Conservation (phyloP, 2,888 invertebrate genomes). For the Chymomyza caudatula region DNA sequence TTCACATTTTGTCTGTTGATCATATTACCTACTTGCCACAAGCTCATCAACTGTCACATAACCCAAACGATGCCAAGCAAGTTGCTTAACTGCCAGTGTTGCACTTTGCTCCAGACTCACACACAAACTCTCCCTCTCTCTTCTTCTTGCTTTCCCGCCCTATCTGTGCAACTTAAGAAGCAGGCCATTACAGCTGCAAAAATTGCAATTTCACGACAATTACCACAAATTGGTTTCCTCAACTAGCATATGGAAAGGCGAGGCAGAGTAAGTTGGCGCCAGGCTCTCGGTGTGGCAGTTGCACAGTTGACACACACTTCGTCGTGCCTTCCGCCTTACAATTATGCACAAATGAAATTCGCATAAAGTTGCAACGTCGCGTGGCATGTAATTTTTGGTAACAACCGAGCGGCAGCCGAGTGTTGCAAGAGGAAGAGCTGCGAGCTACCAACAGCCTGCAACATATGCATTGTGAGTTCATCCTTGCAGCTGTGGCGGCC, state of each 20-base stretch:
- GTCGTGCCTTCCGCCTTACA: constrained; percentile 36
- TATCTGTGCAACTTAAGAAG: constrained; percentile 25
- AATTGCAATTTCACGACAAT: constrained; percentile 72
- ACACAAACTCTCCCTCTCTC: not conserved
- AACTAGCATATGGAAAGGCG: constrained; percentile 32
- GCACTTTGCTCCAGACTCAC: not conserved
- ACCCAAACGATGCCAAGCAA: not conserved
- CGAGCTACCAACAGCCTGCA: not conserved
- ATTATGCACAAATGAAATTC: constrained; percentile 54
- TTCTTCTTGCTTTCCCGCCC: constrained; percentile 10
- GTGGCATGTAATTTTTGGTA: constrained; percentile 52
- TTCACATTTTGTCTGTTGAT: not conserved
- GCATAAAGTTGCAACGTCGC: constrained; percentile 17
- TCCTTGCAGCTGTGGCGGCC: constrained; percentile 35
- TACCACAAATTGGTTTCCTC: constrained; percentile 72
- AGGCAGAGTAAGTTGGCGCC: not conserved
- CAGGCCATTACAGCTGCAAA: constrained; percentile 65
- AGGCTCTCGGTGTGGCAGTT: constrained; percentile 5
- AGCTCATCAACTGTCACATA: not conserved
- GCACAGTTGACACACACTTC: not conserved
- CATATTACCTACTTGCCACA: constrained; percentile 2
- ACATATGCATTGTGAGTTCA: constrained; percentile 41
- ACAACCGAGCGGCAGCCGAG: constrained; percentile 21
- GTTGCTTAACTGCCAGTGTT: not conserved
- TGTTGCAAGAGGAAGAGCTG: no score